phyloP scores from a whole-genome alignment of 2,113 vertebrate species.

The Solea solea region DNA sequence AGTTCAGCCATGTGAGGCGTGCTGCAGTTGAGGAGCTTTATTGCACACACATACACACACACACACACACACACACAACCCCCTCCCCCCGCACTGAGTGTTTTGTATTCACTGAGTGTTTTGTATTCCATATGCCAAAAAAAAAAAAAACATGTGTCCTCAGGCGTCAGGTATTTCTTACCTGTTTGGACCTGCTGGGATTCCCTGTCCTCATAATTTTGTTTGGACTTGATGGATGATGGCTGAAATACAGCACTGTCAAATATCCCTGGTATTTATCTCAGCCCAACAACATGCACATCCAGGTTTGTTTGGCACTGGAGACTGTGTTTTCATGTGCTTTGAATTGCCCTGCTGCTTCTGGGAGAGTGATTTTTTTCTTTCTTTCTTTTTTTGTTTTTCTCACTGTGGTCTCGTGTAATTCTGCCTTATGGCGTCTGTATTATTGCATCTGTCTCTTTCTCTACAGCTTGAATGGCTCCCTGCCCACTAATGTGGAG shows the following conservation, averaged over 20 bases:
- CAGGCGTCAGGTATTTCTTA: constrained; percentile 50
- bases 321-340: constrained; percentile 46
- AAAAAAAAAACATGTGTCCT: constrained; percentile 39
- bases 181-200: constrained; percentile 71
- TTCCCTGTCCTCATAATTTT: constrained; percentile 65
- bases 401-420: constrained; percentile 24
- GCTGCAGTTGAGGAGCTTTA: constrained; percentile 10
- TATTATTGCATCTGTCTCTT: constrained; percentile 32
- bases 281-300: constrained; percentile 30
- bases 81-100: too few species aligned
- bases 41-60: background rate
- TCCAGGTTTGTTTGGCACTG: constrained; percentile 49
- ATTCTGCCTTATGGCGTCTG: constrained; percentile 38
- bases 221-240: constrained; percentile 68
- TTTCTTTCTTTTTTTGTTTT: background rate
- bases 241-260: constrained; percentile 62
- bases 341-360: constrained; percentile 53
- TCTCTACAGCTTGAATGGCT: constrained; percentile 88
- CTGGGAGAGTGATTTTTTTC: constrained; percentile 3
- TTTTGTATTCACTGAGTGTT: constrained; percentile 56
- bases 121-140: constrained; percentile 47
- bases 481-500: constrained; percentile 90
- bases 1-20: constrained; percentile 55
- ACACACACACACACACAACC: background rate
- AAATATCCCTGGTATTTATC: constrained; percentile 68